Conservation (phyloP, 2,113 vertebrate genomes). For the Stigmatopora nigra region DNA sequence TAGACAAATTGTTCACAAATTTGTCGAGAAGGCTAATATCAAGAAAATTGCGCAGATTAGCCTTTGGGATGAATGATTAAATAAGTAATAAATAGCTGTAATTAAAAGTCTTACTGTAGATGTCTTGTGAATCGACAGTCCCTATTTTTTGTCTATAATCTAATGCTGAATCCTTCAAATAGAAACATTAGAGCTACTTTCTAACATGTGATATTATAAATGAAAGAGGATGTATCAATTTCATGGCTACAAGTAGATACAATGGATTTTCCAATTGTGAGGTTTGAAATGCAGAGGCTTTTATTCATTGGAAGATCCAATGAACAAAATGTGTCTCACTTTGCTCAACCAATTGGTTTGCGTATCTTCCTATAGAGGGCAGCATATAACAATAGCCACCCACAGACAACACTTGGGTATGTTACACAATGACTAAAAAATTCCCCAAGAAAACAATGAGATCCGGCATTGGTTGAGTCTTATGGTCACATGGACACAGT, state of each 20-base stretch:
- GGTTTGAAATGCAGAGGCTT: constrained; percentile 1
- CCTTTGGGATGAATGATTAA: too few species aligned
- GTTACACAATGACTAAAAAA: neutral
- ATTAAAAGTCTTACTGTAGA: too few species aligned
- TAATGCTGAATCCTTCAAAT: too few species aligned
- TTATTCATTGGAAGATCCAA: neutral
- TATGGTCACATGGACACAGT: neutral
- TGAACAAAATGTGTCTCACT: neutral
- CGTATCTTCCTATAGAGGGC: constrained; percentile 17
- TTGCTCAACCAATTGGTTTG: neutral
- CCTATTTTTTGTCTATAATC: too few species aligned
- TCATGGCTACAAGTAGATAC: neutral
- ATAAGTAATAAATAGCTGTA: too few species aligned
- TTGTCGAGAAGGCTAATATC: too few species aligned
- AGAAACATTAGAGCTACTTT: neutral
- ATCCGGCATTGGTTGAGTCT: neutral
- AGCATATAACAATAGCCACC: constrained; percentile 6
- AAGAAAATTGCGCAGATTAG: too few species aligned
- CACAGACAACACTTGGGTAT: neutral
- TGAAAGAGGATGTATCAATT: neutral
- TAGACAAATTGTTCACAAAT: too few species aligned
- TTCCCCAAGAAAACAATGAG: neutral
- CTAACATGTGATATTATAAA: neutral
- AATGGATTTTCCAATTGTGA: neutral
- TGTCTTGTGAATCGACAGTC: too few species aligned